Evolutionary conservation across 2,113 vertebrate genomes (phyloP), one percentile per base, ranked within the genome.

Genomic region (Hepsetus odoe): DNA sequence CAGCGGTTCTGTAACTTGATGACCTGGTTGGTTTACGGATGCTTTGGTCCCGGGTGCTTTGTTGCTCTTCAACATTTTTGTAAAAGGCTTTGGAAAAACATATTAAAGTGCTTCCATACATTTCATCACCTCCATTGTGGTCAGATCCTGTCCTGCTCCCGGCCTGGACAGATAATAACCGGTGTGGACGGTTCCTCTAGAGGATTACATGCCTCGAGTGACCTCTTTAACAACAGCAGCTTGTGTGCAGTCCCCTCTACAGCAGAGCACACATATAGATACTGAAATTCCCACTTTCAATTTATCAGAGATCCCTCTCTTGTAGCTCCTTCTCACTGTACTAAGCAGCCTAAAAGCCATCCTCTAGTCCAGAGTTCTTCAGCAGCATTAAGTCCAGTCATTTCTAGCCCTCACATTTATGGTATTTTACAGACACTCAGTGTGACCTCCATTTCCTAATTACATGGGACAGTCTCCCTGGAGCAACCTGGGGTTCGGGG

Each of bases 151-250:
- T 28, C 35, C 46, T 20, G 46, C 46, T 49, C 18, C 46, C 20
- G 46, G 46, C 5, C 16, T 14, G n/a, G 49, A 33, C 51, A 55
- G 51, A 30, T 51, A 26, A 14, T 20, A 20, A 26, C 26, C 67
- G 53, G 46, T 22, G 69, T 72, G 49, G 26, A 53, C 18, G 33
- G 51, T 22, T 55, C 51, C 51, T 55, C 51, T 55, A 11, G 51
- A 55, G 51, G 51, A 55, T 55, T 62, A 62, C 59, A 62, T 18
- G 28, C 59, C 59, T 62, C 14, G 4, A 55, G 51, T 55, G 51
- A 55, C 51, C 51, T 22, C 51, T 55, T 55, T 55, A 22, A 24
- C 24, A 55, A 55, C 51, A 55, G 51, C 51, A 9, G 51, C 49
- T 5, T 49, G 16, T 49, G 46, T 20, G 46, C 46, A 49, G 1